phyloP scores from a whole-genome alignment of 2,797 vertebrate species.

The Danio albolineatus region DNA sequence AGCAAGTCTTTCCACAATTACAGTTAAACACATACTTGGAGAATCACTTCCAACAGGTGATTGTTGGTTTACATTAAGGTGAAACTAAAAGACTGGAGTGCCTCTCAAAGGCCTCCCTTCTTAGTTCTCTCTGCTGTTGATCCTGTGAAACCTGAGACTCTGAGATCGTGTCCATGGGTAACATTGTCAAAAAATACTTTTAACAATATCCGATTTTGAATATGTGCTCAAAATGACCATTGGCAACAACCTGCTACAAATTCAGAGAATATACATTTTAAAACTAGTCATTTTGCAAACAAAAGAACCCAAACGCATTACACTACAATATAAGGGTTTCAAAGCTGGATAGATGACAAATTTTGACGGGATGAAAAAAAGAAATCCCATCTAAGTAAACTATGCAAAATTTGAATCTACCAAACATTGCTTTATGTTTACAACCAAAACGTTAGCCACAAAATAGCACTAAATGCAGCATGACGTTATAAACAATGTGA shows the following conservation, averaged over 20 bases:
- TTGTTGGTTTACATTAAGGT: slow-evolving; percentile 51
- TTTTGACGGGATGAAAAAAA: slow-evolving; percentile 8
- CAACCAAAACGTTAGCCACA: slow-evolving; percentile 29
- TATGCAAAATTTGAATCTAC: slow-evolving; percentile 45
- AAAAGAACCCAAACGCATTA: slow-evolving; percentile 57
- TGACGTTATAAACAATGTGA: slow-evolving; percentile 22
- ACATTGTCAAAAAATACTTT: slow-evolving; percentile 25
- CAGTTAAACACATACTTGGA: slow-evolving; percentile 74
- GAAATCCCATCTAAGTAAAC: slow-evolving; percentile 47
- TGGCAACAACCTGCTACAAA: neutral
- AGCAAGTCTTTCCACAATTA: slow-evolving; percentile 85
- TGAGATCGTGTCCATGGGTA: slow-evolving; percentile 34
- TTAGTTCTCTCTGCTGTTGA: slow-evolving; percentile 45
- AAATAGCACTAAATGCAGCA: slow-evolving; percentile 39
- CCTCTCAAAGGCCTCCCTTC: slow-evolving; percentile 36
- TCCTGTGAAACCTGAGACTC: slow-evolving; percentile 55
- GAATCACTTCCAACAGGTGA: slow-evolving; percentile 65
- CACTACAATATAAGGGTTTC: neutral
- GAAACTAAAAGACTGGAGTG: slow-evolving; percentile 49
- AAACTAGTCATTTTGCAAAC: slow-evolving; percentile 20
- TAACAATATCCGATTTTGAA: neutral
- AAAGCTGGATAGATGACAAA: slow-evolving; percentile 30
- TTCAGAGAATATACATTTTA: neutral
- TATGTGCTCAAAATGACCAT: slow-evolving; percentile 2
- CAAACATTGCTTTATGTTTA: slow-evolving; percentile 42